Conservation (phyloP, 1,140 invertebrate genomes). For the Eciton burchellii region DNA sequence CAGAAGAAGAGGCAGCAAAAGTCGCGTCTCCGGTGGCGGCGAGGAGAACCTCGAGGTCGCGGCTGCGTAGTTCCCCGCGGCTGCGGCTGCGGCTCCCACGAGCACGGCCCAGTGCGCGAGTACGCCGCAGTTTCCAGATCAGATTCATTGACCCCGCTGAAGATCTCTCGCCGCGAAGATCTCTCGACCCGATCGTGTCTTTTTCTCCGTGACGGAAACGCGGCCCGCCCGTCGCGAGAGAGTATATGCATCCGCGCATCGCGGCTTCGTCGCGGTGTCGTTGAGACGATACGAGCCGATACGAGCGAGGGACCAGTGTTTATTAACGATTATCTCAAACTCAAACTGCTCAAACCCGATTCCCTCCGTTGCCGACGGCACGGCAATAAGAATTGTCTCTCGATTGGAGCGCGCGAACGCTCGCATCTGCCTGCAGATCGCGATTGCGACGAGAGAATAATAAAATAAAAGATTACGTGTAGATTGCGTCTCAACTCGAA, state of each 20-base stretch:
- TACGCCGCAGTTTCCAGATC: conserved; percentile 77
- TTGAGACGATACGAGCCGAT: background rate
- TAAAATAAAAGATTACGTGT: background rate
- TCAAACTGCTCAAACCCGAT: too few relatives aligned
- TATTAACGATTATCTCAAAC: too few relatives aligned
- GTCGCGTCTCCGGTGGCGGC: conserved; percentile 59
- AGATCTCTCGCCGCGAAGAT: conserved; percentile 69
- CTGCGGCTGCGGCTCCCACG: conserved; percentile 66
- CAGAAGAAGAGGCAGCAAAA: background rate
- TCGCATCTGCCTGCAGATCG: background rate
- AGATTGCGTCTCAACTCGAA: conserved; percentile 34
- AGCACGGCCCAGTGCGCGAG: conserved; percentile 74
- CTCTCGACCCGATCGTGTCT: conserved; percentile 50
- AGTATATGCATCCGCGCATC: conserved; percentile 7
- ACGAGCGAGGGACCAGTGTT: background rate
- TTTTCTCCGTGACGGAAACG: conserved; percentile 64
- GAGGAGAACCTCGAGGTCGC: conserved; percentile 74
- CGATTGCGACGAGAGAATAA: conserved; percentile 10
- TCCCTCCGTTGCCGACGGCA: too few relatives aligned
- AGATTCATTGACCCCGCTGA: conserved; percentile 81
- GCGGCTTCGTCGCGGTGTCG: background rate
- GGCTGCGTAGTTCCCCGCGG: conserved; percentile 73
- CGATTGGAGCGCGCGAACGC: too few relatives aligned
- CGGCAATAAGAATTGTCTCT: too few relatives aligned
- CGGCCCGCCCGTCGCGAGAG: conserved; percentile 9